These are phyloP conservation scores for Lasioglossum albipes DNA, from an alignment of 1,140 invertebrate genomes.

Conservation along the genomic window DNA sequence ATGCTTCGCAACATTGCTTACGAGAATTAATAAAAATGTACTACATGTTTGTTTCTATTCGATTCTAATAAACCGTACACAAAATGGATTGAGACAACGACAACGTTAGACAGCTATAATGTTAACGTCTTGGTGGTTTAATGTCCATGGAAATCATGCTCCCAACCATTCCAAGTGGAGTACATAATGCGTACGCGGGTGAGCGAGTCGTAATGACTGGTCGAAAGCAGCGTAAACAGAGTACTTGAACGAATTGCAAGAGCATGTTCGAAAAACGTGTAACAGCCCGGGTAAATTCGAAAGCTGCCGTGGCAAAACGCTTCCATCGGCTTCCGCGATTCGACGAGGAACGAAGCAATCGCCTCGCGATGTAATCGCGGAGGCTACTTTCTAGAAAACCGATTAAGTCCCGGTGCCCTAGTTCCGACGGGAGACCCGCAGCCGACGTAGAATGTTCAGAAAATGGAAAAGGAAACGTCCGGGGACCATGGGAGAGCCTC, in stretches of 20 bases:
- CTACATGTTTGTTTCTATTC: no score
- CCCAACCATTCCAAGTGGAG: no score
- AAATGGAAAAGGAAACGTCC: neutral
- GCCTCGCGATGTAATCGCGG: neutral
- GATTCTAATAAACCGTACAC: no score
- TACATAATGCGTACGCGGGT: no score
- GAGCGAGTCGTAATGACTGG: neutral
- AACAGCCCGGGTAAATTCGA: constrained; percentile 6
- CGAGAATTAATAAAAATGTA: no score
- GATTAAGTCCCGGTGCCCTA: constrained; percentile 4
- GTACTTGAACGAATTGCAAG: neutral
- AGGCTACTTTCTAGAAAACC: constrained; percentile 16
- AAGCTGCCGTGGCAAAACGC: constrained; percentile 4
- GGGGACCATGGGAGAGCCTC: no score
- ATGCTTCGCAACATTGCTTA: no score
- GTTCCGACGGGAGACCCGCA: neutral
- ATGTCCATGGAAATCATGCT: no score
- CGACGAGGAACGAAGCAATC: neutral
- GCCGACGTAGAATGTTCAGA: neutral
- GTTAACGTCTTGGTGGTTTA: no score
- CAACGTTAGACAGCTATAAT: no score
- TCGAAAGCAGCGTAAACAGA: neutral
- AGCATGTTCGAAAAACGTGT: neutral
- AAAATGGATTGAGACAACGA: no score
- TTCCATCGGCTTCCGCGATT: neutral